These are phyloP conservation scores for Dryobates pubescens DNA, from an alignment of 2,797 vertebrate genomes.

Conservation along the genomic window DNA sequence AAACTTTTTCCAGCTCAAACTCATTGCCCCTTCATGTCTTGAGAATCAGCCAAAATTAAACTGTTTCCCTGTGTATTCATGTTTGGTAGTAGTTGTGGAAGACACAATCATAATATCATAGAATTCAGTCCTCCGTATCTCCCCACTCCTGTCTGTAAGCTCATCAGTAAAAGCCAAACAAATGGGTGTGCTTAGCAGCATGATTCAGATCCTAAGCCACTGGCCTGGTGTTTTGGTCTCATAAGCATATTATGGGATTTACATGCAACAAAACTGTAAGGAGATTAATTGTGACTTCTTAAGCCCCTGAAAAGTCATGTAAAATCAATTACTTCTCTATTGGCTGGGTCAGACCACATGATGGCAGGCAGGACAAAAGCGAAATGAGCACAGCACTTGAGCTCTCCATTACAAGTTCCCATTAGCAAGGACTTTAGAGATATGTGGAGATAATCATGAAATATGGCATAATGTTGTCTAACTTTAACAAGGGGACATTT, in stretches of 20 bases:
- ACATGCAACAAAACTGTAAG: constrained; percentile 46
- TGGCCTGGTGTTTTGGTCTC: constrained; percentile 13
- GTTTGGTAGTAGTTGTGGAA: neutral
- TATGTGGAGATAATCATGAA: neutral
- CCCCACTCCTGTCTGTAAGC: neutral
- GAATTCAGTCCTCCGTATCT: neutral
- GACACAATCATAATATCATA: fast-evolving
- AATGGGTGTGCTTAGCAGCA: neutral
- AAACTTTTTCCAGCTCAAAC: no score
- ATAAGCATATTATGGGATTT: constrained; percentile 58
- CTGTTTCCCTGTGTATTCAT: neutral
- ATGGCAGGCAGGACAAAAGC: neutral
- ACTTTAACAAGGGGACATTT: constrained; percentile 23
- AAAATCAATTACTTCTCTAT: constrained; percentile 51
- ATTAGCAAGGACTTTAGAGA: neutral
- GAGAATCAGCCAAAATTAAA: neutral
- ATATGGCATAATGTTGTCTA: neutral
- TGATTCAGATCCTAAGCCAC: constrained; percentile 4
- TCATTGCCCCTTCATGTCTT: neutral
- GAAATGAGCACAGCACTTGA: neutral
- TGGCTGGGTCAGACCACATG: neutral
- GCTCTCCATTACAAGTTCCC: neutral
- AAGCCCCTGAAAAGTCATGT: constrained; percentile 42
- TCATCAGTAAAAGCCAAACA: neutral
- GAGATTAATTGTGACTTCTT: constrained; percentile 46